These are phyloP conservation scores for Aculops lycopersici DNA, from an alignment of 1,140 invertebrate genomes.

Conservation along the genomic window DNA sequence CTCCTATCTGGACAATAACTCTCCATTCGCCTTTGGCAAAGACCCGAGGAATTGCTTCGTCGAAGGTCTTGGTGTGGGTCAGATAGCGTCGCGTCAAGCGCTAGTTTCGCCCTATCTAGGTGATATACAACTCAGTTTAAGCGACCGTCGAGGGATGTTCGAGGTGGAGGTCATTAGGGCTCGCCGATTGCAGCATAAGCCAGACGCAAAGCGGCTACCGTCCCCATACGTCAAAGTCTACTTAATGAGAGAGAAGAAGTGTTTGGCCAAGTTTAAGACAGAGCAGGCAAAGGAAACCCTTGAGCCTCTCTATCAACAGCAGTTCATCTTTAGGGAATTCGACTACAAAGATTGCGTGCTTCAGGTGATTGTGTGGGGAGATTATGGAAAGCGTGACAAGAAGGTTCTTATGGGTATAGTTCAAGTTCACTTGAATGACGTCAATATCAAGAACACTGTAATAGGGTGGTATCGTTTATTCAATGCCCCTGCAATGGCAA, in stretches of 20 bases:
- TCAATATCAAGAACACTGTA: constrained; percentile 74
- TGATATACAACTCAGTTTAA: constrained; percentile 77
- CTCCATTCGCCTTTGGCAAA: too few species aligned
- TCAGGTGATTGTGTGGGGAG: constrained; percentile 94
- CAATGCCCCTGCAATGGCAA: constrained; percentile 62
- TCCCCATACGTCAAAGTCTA: constrained; percentile 98
- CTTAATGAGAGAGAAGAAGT: constrained; percentile 59
- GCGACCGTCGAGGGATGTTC: constrained; percentile 60
- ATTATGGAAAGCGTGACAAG: constrained; percentile 62
- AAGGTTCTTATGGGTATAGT: constrained; percentile 97
- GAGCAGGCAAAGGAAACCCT: constrained; percentile 53
- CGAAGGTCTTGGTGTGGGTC: constrained; percentile 71
- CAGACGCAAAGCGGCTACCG: constrained; percentile 54
- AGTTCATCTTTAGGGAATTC: constrained; percentile 62
- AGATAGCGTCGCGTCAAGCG: constrained; percentile 79
- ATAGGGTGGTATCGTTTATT: constrained; percentile 99
- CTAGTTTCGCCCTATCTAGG: constrained; percentile 68
- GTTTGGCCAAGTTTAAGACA: constrained; percentile 82
- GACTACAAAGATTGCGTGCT: constrained; percentile 64
- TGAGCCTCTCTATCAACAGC: constrained; percentile 80
- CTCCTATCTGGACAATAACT: too few species aligned
- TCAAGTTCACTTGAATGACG: constrained; percentile 83
- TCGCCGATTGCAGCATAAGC: constrained; percentile 45
- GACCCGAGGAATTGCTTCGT: too few species aligned
- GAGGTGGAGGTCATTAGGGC: constrained; percentile 86